These are phyloP conservation scores for Coptodon bakossiorum DNA, from an alignment of 2,113 vertebrate species.

Conservation along the genomic window DNA sequence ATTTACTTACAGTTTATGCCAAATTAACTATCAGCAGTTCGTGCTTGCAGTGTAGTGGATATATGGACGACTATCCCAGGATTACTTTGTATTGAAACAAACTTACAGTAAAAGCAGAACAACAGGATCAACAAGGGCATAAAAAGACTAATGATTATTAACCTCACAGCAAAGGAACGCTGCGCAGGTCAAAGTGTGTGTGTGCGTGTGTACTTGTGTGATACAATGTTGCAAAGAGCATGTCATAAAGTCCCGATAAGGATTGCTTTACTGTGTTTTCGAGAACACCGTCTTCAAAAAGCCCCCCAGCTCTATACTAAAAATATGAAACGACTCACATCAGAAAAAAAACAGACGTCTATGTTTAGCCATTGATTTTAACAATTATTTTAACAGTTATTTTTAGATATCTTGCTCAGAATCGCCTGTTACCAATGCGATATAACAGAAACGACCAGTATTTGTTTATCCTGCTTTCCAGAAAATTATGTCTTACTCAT, in stretches of 20 bases:
- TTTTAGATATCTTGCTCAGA: not conserved
- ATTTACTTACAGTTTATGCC: not conserved
- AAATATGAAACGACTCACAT: not conserved
- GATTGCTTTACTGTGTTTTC: conserved; percentile 30
- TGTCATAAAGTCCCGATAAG: conserved; percentile 34
- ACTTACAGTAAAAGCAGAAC: not conserved
- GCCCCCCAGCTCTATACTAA: not conserved
- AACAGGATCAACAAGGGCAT: conserved; percentile 25
- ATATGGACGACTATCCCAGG: not conserved
- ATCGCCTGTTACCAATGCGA: not conserved
- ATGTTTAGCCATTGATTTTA: not conserved
- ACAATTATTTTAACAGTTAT: not conserved
- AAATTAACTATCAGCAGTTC: not conserved
- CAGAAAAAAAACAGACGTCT: not conserved
- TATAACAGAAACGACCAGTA: not conserved
- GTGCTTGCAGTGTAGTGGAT: not conserved
- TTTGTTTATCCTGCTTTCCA: not conserved
- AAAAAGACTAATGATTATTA: conserved; percentile 39
- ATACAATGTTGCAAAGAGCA: not conserved
- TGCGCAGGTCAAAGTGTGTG: not conserved
- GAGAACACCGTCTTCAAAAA: not conserved
- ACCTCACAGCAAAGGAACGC: not conserved
- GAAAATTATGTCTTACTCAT: not conserved
- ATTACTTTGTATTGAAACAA: not conserved
- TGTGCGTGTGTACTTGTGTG: not conserved